Evolutionary conservation across 2,113 vertebrate species (phyloP).

Genomic region (Salminus brasiliensis): DNA sequence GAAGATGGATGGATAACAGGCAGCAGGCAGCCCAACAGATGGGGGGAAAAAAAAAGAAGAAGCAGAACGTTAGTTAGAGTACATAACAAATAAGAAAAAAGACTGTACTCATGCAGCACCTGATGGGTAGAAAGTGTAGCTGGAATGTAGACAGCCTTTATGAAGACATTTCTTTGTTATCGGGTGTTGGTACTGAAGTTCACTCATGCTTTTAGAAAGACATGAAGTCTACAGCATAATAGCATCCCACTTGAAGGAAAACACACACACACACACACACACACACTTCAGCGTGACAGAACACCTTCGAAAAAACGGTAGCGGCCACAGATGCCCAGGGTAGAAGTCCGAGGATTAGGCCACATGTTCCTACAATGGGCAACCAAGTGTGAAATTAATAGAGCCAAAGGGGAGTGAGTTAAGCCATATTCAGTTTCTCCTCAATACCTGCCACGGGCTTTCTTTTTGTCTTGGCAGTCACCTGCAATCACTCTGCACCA

Average conservation of each 20-base stretch:
- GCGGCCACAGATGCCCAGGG: slow-evolving; percentile 41
- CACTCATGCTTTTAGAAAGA: not conserved
- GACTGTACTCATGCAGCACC: not conserved
- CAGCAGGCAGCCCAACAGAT: not conserved
- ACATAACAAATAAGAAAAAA: not conserved
- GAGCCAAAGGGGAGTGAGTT: slow-evolving; percentile 36
- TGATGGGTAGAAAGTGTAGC: not conserved
- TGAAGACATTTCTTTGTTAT: not conserved
- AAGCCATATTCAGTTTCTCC: slow-evolving; percentile 44
- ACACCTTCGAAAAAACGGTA: slow-evolving; percentile 16
- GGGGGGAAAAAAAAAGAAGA: slow-evolving; percentile 29
- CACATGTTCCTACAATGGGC: slow-evolving; percentile 40
- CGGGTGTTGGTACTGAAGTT: not conserved
- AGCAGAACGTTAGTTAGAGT: slow-evolving; percentile 42
- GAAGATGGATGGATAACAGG: slow-evolving; percentile 17
- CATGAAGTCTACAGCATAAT: slow-evolving; percentile 16
- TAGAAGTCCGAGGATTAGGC: slow-evolving; percentile 48
- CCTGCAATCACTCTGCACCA: slow-evolving; percentile 16
- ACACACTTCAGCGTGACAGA: slow-evolving; percentile 33
- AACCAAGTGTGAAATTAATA: slow-evolving; percentile 61
- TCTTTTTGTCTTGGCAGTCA: slow-evolving; percentile 50
- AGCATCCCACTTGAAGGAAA: not conserved
- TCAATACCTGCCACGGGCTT: slow-evolving; percentile 38
- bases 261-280: no score
- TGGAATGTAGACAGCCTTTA: not conserved